Evolutionary conservation across 2,888 invertebrate species (phyloP), one percentile per base, ranked within the genome.

Genomic region (Sussaba pulchella): DNA sequence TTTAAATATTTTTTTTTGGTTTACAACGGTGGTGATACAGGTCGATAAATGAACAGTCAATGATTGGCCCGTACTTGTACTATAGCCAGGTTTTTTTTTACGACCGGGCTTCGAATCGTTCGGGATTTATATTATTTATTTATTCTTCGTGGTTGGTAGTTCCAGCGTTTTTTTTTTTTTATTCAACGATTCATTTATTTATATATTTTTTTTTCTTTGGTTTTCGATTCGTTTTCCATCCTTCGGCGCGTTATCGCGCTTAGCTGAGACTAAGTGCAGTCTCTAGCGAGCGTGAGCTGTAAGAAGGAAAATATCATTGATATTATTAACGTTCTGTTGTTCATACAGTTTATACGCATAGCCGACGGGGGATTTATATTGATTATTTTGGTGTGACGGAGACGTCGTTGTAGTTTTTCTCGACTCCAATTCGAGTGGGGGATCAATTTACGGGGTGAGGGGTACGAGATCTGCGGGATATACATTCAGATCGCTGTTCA

Each of bases 251-350:
- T 73, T 52, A 14, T 69, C 45, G 57, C 80, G 57, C 67, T 57
- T 69, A 19, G 72, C 63, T 31, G 80, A 76, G 76, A 81, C 76
- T 71, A 71, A 47, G 63, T 82, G 78, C 82, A 84, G 87, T 89
- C 89, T 89, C 90, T 92, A 92, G 87, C 88, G 87, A 86, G 84
- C 89, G 86, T 89, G 89, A 87, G 91, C 92, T 92, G 91, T 69
- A 92, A 90, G 31, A 59, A 86, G 87, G 66, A 83, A 83, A 87
- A 84, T 2, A 66, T 71, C 10, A 36, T n/a, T 17, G 8, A 24
- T 41, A 70, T 54, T 70, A 61, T 66, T 69, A 45, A 64, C 24
- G 26, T 57, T 14, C 36, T 9, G 31, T 57, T 14, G 8, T 12
- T 3, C n/a, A 8, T 54, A 8, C 26, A 8, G 52, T 52, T 24